Evolutionary conservation across 2,888 invertebrate species (phyloP).

Genomic region (Blastobasis adustella): DNA sequence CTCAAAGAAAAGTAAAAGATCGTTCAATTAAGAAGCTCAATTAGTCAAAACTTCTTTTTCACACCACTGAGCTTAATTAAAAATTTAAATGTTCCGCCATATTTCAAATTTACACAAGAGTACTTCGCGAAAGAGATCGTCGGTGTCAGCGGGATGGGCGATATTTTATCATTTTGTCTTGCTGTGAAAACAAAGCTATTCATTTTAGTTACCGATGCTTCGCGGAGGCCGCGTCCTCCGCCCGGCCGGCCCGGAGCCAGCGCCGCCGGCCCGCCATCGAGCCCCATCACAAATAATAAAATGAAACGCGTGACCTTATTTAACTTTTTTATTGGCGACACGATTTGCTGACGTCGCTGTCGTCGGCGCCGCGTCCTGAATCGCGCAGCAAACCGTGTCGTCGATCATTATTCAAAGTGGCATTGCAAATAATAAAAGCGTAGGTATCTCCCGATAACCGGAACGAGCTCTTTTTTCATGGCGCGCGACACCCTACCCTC

Average conservation of each 20-base stretch:
- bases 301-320: too few relatives aligned
- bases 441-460: constrained; percentile 29
- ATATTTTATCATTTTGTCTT: constrained; percentile 11
- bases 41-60: constrained; percentile 6
- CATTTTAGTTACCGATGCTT: constrained; percentile 4
- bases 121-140: background rate
- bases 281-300: background rate
- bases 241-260: background rate
- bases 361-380: too few relatives aligned
- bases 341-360: too few relatives aligned
- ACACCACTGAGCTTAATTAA: constrained; percentile 5
- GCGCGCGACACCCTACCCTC: constrained; percentile 23
- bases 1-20: constrained; percentile 1
- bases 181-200: constrained; percentile 11
- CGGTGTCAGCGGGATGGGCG: constrained; percentile 6
- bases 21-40: constrained; percentile 3
- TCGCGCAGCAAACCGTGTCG: constrained; percentile 16
- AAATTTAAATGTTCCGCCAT: constrained; percentile 2
- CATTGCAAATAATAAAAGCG: constrained; percentile 39
- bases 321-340: too few relatives aligned
- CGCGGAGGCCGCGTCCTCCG: background rate
- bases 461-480: constrained; percentile 36
- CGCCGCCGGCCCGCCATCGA: background rate
- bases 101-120: constrained; percentile 1
- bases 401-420: constrained; percentile 42